Evolutionary conservation across 30 jellyfish, hydroid and myxozoan species (phyloP).

Genomic region (Calvadosia cruxmelitensis): DNA sequence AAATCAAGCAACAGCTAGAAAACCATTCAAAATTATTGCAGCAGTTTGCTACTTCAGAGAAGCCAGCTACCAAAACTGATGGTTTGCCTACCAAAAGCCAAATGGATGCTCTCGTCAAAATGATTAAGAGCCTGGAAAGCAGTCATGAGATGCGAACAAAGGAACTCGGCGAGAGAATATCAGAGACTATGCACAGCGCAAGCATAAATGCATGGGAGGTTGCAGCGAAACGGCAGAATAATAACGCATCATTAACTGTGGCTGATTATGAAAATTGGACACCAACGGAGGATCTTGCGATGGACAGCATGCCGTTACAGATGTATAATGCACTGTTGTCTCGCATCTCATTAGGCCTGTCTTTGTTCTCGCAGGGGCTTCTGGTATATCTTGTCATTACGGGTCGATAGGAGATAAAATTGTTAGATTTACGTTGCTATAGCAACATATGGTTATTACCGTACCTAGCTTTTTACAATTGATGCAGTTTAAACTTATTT

Average conservation of each 20-base stretch:
- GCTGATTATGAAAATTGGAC: background rate
- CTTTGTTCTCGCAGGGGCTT: background rate
- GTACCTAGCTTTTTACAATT: no score
- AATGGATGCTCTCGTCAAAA: background rate
- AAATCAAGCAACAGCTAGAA: constrained; percentile 13
- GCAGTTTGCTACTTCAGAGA: background rate
- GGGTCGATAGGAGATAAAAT: background rate
- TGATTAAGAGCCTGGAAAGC: background rate
- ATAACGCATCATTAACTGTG: background rate
- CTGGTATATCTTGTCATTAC: background rate
- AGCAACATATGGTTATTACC: no score
- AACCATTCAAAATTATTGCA: constrained; percentile 1
- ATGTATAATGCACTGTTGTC: background rate
- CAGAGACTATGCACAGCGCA: background rate
- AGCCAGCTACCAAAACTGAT: background rate
- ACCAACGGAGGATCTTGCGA: background rate
- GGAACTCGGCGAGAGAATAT: background rate
- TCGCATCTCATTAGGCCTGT: background rate
- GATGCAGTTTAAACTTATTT: no score
- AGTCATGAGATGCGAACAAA: background rate
- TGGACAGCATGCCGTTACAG: background rate
- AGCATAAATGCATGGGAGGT: no score
- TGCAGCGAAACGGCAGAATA: no score
- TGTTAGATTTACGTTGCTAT: no score
- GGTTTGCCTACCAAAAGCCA: background rate